Percentiles rank a stretch among this genome's conserved stretches.
phyloP scores from a whole-genome alignment of 30 jellyfish, hydroid and myxozoan genomes.

The Nemopilema nomurai region DNA sequence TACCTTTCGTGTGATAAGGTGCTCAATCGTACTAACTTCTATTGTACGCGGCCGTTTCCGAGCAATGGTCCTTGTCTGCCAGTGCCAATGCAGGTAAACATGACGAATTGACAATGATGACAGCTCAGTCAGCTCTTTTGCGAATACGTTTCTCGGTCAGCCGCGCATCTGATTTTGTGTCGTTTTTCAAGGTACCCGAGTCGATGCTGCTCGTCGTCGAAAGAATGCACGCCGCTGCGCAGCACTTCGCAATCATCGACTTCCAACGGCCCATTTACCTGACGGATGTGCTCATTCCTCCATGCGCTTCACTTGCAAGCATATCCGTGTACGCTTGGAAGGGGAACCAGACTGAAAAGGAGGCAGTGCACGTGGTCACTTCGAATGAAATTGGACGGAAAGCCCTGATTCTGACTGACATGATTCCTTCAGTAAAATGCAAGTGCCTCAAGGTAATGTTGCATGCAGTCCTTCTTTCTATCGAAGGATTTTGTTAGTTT shows the following conservation, averaged over 20 bases:
- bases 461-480: too few species aligned
- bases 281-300: conserved; percentile 88
- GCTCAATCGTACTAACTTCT: too few species aligned
- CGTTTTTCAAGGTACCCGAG: conserved; percentile 58
- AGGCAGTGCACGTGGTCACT: conserved; percentile 65
- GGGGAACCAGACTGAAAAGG: conserved; percentile 65
- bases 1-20: too few species aligned
- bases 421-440: conserved; percentile 63
- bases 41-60: too few species aligned
- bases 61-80: too few species aligned
- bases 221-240: conserved; percentile 90
- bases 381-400: conserved; percentile 60
- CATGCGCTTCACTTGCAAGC: conserved; percentile 70
- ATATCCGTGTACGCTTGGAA: conserved; percentile 74
- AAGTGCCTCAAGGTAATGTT: conserved; percentile 70
- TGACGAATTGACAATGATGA: too few species aligned
- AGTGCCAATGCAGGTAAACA: too few species aligned
- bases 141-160: background rate
- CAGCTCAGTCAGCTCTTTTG: too few species aligned
- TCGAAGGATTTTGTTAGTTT: background rate
- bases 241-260: conserved; percentile 81
- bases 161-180: background rate
- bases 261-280: conserved; percentile 63
- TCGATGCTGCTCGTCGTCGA: conserved; percentile 80
- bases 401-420: conserved; percentile 73